Percentiles rank a stretch among this genome's conserved stretches.
Evolutionary conservation across 2,113 vertebrate genomes (phyloP).

Genomic region (Euleptes europaea): DNA sequence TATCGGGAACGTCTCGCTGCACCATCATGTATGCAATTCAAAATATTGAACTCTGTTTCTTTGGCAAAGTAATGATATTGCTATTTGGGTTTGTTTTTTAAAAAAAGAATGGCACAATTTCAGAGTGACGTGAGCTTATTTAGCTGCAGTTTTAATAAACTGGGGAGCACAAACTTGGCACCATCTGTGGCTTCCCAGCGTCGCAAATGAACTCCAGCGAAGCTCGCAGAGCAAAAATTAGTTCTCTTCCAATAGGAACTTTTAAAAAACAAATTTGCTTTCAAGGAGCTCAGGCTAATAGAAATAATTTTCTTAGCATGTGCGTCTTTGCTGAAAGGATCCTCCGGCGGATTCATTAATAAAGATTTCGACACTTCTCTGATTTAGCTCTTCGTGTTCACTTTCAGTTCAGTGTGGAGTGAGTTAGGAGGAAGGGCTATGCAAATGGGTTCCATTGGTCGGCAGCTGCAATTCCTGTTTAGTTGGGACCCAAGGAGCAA

Average conservation of each 20-base stretch:
- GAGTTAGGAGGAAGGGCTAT: constrained; percentile 44
- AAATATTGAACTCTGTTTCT: background rate
- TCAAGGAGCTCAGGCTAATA: constrained; percentile 50
- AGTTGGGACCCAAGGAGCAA: background rate
- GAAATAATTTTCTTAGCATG: constrained; percentile 63
- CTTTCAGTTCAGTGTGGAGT: constrained; percentile 31
- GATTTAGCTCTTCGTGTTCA: constrained; percentile 38
- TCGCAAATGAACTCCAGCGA: constrained; percentile 50
- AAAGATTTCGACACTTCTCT: constrained; percentile 40
- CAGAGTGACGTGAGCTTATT: constrained; percentile 60
- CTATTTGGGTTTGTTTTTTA: background rate
- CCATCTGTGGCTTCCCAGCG: constrained; percentile 30
- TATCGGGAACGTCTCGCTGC: background rate
- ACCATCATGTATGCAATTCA: background rate
- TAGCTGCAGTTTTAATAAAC: constrained; percentile 64
- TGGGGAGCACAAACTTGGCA: constrained; percentile 50
- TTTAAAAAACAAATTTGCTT: constrained; percentile 38
- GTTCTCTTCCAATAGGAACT: constrained; percentile 63
- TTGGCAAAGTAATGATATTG: constrained; percentile 63
- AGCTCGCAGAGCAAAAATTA: constrained; percentile 50
- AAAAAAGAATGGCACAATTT: constrained; percentile 44
- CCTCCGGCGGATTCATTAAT: constrained; percentile 61
- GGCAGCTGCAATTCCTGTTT: constrained; percentile 51
- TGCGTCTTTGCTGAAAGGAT: constrained; percentile 52
- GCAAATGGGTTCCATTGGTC: constrained; percentile 52